Evolutionary conservation across 2,888 invertebrate species (phyloP), one percentile per base, ranked within the genome.

Genomic region (Chorisops tibialis): DNA sequence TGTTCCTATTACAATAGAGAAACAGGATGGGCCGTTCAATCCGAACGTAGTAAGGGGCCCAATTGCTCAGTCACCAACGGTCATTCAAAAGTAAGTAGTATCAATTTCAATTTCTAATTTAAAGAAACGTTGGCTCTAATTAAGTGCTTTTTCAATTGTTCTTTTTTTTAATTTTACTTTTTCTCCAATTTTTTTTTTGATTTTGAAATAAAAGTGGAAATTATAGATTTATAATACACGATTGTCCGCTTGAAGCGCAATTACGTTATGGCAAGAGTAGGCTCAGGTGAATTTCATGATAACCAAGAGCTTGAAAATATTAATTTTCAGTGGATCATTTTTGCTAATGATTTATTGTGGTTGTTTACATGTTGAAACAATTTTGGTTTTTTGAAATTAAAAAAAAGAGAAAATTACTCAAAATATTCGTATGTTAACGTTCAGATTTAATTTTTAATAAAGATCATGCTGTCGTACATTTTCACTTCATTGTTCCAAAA

Each of bases 1-100:
- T 68, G 83, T 86, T 72, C 86, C 86, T 14, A 84, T 85, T 68
- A 81, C 83, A 66, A 80, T 86, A 68, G 85, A 86, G 56, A 65
- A 66, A 60, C 64, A 66, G 49, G 70, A 71, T 47, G 66, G 66
- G 43, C 66, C 67, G 21, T 65, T 68, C 5, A 67, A 63, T 63
- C 54, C 66, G 12, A 67, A 66, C 19, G 68, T 65, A 18, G 67
- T 68, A 61, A 71, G 75, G 35, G 78, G 76, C 9, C 76, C 78
- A 9, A 69, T 77, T 52, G 74, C 75, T 52, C 72, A 74, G 63
- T 69, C 75, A 41, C 77, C 79, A 24, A 73, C 74, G 19, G 70
- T 78, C 38, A 71, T 79, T 43, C 79, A 78, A 72, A 78, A 78
- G 78, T 78, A 72, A 74, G 76, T 74, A 9, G 19, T 30, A 21